Base-by-base conservation (phyloP, 2,888 invertebrate genomes). In the Spisula solida region DNA sequence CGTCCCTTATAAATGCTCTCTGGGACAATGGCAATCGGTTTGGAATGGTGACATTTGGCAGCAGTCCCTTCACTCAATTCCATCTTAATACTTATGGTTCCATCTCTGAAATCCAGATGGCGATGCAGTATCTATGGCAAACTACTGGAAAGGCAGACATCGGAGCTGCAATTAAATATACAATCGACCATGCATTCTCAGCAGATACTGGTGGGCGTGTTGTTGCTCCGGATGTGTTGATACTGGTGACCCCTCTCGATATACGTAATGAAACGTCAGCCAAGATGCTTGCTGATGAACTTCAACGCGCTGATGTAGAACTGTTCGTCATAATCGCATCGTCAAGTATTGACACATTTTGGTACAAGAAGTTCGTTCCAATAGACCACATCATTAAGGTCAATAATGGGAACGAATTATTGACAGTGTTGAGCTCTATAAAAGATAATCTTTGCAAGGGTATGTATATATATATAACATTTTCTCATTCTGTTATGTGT, bases 81-180 rank as follows among this genome's bases (percentile, higher is more conserved):
- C 12, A 81, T 16, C 51, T 81, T 10, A 29, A 81, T 20, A 31
- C 56, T 29, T 81, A 81, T 56, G 6, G 18, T 25, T 29, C 81
- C 1, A 56, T 56, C 1, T 4, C 25, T 2, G 81, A 81, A 81
- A 81, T 51, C 12, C 25, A 81, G 6, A 29, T 51, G 29, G 81
- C 81, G 6, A 25, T 81, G 2, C 31, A 81, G 51, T 81, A 55
- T 29, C 16, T 55, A 20, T 81, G 81, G 81, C 16, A 18, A 34
- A 56, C 48, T 31, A 81, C 29, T 56, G 81, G 81, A 31, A 81
- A 81, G 31, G 81, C 56, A 12, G 81, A 81, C 29, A 56, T 81
- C 31, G 55, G 56, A 6, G 5, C 0, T 14, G 81, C 81, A 0
- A 18, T 56, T 8, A 29, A 81, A 6, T 81, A 56, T 20, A 5